Conservation (phyloP, 2,888 invertebrate species). For the Steinernema hermaphroditum region DNA sequence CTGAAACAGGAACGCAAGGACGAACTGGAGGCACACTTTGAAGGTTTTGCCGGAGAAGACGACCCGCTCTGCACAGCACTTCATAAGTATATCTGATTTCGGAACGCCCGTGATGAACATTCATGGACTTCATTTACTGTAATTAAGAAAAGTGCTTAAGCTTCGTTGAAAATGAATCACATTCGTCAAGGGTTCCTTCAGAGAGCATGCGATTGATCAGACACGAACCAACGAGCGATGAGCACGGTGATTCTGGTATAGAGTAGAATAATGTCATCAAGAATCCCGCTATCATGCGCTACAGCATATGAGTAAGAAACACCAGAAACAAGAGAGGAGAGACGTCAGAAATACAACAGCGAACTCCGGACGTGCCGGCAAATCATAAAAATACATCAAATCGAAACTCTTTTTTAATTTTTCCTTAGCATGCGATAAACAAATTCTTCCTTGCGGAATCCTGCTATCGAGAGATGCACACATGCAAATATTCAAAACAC, state of each 20-base stretch:
- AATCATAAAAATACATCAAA: not conserved
- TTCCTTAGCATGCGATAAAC: not conserved
- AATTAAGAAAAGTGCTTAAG: not conserved
- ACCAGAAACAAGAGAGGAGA: not conserved
- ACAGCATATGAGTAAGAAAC: constrained; percentile 21
- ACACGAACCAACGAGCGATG: not conserved
- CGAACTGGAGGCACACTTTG: constrained; percentile 24
- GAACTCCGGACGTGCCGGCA: no score
- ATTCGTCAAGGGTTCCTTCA: not conserved
- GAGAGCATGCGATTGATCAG: constrained; percentile 23
- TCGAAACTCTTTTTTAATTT: constrained; percentile 1
- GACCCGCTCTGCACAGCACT: constrained; percentile 33
- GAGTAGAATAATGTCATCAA: constrained; percentile 23
- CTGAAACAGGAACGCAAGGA: constrained; percentile 32
- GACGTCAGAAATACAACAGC: not conserved
- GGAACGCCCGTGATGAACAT: not conserved
- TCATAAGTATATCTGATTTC: constrained; percentile 15
- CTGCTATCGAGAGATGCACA: no score
- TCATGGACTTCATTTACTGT: constrained; percentile 18
- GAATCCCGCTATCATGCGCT: constrained; percentile 11
- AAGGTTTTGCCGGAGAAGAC: constrained; percentile 29
- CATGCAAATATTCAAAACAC: not conserved
- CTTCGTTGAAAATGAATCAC: not conserved
- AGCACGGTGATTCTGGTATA: constrained; percentile 27
- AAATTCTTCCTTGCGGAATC: not conserved